Evolutionary conservation across 2,797 vertebrate genomes (phyloP).

Genomic region (Gallirallus australis): DNA sequence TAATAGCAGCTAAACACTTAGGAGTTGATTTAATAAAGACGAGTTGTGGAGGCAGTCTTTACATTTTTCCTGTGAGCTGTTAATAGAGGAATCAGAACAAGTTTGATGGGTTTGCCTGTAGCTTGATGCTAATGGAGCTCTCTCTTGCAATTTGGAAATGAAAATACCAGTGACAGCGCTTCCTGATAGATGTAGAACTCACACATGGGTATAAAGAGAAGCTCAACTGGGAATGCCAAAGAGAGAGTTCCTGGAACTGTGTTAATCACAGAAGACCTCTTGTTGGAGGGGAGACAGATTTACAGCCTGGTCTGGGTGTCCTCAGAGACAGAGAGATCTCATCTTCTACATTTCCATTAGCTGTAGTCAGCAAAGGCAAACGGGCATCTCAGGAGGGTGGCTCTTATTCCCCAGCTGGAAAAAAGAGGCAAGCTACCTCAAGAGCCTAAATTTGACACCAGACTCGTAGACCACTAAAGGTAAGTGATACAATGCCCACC

Average conservation of each 20-base stretch:
- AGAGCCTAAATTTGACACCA: neutral
- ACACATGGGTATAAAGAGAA: neutral
- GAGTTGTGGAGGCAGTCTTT: neutral
- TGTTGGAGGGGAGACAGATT: neutral
- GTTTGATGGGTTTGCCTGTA: constrained; percentile 1
- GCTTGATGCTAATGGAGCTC: neutral
- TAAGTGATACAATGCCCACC: neutral
- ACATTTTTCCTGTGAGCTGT: neutral
- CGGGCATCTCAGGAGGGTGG: neutral
- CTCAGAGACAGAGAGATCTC: neutral
- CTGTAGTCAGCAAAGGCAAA: neutral
- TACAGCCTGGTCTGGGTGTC: neutral
- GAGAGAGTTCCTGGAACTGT: neutral
- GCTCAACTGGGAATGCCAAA: neutral
- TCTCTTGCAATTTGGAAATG: constrained; percentile 18
- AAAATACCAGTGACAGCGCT: neutral
- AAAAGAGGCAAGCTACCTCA: neutral
- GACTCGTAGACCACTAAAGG: neutral
- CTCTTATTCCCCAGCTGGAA: neutral
- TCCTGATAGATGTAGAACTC: neutral
- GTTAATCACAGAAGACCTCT: neutral
- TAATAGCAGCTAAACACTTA: constrained; percentile 10
- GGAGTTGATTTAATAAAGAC: constrained; percentile 8
- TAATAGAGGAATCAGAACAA: neutral
- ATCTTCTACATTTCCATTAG: neutral